Base-by-base conservation (phyloP, 1,140 invertebrate species). In the Bombyx mori region DNA sequence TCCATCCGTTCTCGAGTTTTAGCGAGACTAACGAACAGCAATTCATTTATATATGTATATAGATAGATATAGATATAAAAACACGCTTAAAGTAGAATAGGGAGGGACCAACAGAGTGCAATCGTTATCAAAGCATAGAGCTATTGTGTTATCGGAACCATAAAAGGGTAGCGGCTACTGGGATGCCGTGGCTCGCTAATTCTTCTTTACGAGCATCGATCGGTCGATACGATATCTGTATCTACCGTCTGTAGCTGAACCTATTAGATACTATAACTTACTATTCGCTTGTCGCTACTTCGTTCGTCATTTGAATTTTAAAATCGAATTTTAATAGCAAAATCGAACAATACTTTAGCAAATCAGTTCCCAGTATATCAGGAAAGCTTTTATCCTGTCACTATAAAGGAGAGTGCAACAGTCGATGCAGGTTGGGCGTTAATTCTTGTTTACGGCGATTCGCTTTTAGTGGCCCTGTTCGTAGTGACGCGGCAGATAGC, bases 391-490 rank as follows among this genome's bases (percentile, higher is more conserved):
- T 81, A 79, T 80, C 69, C 71, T 72, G 65, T 72, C 71, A 72
- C 73, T 68, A 75, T 82, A 82, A 79, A 80, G 73, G 69, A 73
- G 73, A 82, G 78, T 82, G 75, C 75, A 74, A 65, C 69, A 72
- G 73, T 73, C 75, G 65, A 75, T 77, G 74, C 73, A 75, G 69
- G 76, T 79, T 80, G 66, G 72, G 73, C 72, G 68, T 75, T 83
- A 80, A 86, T 79, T 82, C 81, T 79, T 82, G 79, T 82, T 86
- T 82, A 84, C 76, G 74, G 71, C 75, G 71, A 75, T 73, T 75
- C 74, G 76, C 78, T 86, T 86, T 83, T 80, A 83, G 77, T 75
- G 73, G 71, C 67, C 56, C 65, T 73, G 71, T 77, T 72, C 64
- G 60, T 62, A 73, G 63, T 71, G 68, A 54, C 57, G 56, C 60